These are phyloP conservation scores for Pterobdella sp. DNA, from an alignment of 2,888 invertebrate genomes.

Conservation along the genomic window DNA sequence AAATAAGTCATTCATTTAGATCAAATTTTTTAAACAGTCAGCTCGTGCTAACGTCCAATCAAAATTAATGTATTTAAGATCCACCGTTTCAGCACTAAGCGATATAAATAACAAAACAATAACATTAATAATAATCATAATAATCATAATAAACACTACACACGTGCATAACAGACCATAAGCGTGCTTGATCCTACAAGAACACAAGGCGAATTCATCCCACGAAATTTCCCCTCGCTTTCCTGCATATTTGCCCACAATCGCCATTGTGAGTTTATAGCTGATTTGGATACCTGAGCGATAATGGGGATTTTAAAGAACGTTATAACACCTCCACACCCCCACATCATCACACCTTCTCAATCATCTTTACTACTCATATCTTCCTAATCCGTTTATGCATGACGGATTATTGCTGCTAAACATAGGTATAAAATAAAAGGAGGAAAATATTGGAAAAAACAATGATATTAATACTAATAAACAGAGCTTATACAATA, in stretches of 20 bases:
- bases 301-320: no score
- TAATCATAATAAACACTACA: neutral
- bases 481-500: no score
- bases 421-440: no score
- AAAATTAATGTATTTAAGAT: neutral
- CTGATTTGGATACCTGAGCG: slow-evolving; percentile 22
- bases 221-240: slow-evolving; percentile 5
- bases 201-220: slow-evolving; percentile 23
- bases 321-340: no score
- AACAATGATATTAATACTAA: no score
- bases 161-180: slow-evolving; percentile 11
- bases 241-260: slow-evolving; percentile 27
- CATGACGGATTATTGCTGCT: no score
- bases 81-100: neutral
- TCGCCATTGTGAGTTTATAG: slow-evolving; percentile 4
- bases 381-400: no score
- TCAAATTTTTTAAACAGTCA: neutral
- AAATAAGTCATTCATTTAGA: neutral
- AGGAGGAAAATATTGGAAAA: no score
- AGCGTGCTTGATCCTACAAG: slow-evolving; percentile 23
- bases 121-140: neutral
- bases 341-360: no score
- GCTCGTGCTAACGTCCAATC: neutral
- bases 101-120: neutral
- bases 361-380: no score